Percentiles rank a stretch among this genome's conserved stretches.
Conservation (phyloP, 2,113 vertebrate species). For the Rhynchopsitta pachyrhyncha region DNA sequence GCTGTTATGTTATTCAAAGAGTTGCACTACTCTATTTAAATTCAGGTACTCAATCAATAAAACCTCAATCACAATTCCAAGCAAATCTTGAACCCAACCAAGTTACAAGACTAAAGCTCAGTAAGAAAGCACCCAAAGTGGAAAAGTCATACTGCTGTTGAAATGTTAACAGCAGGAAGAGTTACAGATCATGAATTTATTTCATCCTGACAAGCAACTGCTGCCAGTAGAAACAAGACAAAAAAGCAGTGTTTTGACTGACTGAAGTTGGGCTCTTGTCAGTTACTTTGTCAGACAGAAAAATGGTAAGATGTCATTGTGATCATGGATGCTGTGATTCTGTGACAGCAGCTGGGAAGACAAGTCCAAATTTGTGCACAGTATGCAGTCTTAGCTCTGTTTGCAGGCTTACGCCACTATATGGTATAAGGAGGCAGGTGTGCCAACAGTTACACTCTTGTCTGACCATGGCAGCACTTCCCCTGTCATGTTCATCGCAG, state of each 20-base stretch:
- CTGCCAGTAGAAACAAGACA: neutral
- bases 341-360: neutral
- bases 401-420: neutral
- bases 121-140: neutral
- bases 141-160: neutral
- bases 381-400: neutral
- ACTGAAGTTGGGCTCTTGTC: neutral
- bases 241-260: neutral
- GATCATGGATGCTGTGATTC: neutral
- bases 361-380: neutral
- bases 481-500: neutral
- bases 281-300: neutral
- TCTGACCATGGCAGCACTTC: neutral
- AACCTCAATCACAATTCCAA: neutral
- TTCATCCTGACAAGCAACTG: neutral
- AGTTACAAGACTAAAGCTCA: neutral
- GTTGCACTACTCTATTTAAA: neutral
- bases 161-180: slow-evolving; percentile 18
- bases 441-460: neutral
- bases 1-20: neutral
- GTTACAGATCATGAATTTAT: slow-evolving; percentile 3
- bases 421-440: neutral
- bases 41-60: neutral
- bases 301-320: neutral
- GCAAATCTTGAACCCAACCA: neutral